Conservation (phyloP, 2,888 invertebrate genomes). For the Falcaria lacertinaria region DNA sequence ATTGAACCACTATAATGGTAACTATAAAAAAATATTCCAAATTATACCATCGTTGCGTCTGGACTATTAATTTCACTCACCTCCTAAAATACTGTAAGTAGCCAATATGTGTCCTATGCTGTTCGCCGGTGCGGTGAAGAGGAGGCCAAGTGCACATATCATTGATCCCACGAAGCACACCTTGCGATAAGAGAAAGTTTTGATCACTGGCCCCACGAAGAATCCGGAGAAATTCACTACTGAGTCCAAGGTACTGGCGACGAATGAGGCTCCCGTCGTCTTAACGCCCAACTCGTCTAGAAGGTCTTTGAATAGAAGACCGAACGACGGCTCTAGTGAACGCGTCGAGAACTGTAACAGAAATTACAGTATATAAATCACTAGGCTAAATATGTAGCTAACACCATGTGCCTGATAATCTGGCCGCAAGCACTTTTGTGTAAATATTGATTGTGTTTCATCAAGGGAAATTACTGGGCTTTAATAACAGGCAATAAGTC, state of each 20-base stretch:
- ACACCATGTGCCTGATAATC: no score
- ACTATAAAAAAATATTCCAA: no score
- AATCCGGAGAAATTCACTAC: conserved; percentile 89
- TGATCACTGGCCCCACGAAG: conserved; percentile 87
- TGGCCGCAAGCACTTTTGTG: no score
- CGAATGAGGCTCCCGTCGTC: conserved; percentile 87
- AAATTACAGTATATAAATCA: neutral
- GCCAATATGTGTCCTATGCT: conserved; percentile 86
- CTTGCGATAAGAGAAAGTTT: conserved; percentile 86
- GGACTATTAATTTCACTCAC: conserved; percentile 55
- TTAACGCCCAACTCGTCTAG: conserved; percentile 84
- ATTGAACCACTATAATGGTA: no score
- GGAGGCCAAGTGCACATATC: conserved; percentile 83
- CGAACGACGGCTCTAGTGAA: conserved; percentile 89
- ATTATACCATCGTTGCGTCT: neutral
- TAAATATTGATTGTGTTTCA: no score
- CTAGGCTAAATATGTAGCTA: no score
- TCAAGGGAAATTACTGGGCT: no score
- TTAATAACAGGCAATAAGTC: no score
- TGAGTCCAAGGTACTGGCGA: conserved; percentile 87
- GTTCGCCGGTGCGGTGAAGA: conserved; percentile 83
- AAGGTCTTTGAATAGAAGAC: conserved; percentile 87
- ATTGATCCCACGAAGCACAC: conserved; percentile 83
- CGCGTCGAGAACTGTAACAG: conserved; percentile 86
- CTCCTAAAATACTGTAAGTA: conserved; percentile 87